Evolutionary conservation across 2,888 invertebrate species (phyloP).

Genomic region (Rhogogaster chlorosoma): DNA sequence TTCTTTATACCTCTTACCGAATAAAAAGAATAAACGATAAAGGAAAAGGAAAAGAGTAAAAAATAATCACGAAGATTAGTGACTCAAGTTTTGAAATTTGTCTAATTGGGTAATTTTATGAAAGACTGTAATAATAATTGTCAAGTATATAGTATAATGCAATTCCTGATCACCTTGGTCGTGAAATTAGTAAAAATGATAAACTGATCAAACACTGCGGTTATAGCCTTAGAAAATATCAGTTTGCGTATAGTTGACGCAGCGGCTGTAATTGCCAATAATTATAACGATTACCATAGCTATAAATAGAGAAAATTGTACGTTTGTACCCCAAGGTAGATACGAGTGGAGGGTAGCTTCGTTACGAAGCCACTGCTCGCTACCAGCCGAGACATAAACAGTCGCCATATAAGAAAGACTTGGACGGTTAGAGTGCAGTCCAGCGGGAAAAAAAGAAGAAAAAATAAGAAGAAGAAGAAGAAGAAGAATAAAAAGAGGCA

Average conservation of each 20-base stretch:
- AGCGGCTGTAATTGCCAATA: constrained; percentile 17
- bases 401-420: background rate
- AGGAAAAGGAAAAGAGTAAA: background rate
- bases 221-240: background rate
- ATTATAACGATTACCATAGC: constrained; percentile 26
- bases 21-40: background rate
- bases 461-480: background rate
- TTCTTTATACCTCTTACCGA: background rate
- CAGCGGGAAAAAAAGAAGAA: background rate
- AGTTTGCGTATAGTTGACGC: constrained; percentile 5
- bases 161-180: background rate
- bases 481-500: background rate
- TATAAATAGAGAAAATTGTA: constrained; percentile 37
- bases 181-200: background rate
- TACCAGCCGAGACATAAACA: constrained; percentile 1
- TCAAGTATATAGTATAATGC: background rate
- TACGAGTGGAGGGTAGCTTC: background rate
- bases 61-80: background rate
- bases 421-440: background rate
- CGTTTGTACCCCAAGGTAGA: constrained; percentile 32
- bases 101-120: background rate
- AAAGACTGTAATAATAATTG: background rate
- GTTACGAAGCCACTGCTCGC: background rate
- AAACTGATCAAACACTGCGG: background rate
- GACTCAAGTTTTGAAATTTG: background rate